Evolutionary conservation across 53 echinoderm and acorn worm species (phyloP).

Genomic region (Henricia sp.): DNA sequence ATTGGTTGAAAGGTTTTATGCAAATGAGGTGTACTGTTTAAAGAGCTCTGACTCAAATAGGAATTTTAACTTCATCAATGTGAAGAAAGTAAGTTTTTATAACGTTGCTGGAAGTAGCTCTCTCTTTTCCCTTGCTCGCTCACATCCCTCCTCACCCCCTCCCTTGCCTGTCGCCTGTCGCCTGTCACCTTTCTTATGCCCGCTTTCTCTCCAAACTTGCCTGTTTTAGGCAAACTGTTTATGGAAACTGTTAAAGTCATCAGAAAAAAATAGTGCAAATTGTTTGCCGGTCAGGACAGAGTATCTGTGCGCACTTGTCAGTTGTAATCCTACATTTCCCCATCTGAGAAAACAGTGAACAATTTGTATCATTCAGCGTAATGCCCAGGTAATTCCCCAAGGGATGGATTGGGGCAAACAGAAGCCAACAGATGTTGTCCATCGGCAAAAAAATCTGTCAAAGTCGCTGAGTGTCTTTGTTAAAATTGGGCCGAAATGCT

Average conservation of each 20-base stretch:
- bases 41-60: no score
- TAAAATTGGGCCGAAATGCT: background rate
- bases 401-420: background rate
- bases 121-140: background rate
- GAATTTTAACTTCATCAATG: no score
- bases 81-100: no score
- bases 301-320: background rate
- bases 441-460: slow-evolving; percentile 25
- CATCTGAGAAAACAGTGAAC: slow-evolving; percentile 20
- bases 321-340: slow-evolving; percentile 9
- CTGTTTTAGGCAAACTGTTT: background rate
- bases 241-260: background rate
- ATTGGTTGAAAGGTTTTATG: background rate
- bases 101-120: no score
- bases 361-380: background rate
- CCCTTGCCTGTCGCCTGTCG: background rate
- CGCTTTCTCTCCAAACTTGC: background rate
- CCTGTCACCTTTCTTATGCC: background rate
- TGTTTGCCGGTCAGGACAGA: background rate
- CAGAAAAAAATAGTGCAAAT: background rate
- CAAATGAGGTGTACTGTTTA: no score
- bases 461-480: background rate
- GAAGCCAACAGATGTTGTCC: slow-evolving; percentile 16
- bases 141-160: background rate
- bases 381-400: background rate